Percentiles rank a stretch among this genome's conserved stretches.
Conservation (phyloP, 2,797 vertebrate genomes). For the Holocentrus rufus region DNA sequence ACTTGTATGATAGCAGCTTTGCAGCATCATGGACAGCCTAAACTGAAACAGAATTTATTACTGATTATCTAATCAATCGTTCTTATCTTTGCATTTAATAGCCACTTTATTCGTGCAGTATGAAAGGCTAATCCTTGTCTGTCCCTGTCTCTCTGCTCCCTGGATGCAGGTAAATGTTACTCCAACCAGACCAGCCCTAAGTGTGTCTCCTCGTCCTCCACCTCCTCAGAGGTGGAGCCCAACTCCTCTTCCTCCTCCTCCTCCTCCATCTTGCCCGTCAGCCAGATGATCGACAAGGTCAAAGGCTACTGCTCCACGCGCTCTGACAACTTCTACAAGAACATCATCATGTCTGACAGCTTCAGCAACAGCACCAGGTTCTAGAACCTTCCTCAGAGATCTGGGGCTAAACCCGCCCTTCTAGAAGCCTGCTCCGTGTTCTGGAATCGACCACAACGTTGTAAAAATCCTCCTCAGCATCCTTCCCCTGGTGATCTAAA, state of each 20-base stretch:
- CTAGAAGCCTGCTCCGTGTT: not conserved
- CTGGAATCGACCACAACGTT: not conserved
- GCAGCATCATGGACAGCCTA: not conserved
- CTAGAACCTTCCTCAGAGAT: conserved; percentile 66
- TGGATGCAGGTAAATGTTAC: conserved; percentile 84
- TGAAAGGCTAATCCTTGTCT: not conserved
- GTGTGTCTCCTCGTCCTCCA: conserved; percentile 76
- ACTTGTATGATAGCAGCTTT: not conserved
- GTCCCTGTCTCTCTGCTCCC: conserved; percentile 4
- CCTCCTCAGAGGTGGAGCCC: conserved; percentile 85
- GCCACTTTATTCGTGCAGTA: not conserved
- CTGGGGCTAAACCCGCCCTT: not conserved
- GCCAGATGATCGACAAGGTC: conserved; percentile 96
- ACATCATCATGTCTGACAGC: conserved; percentile 94
- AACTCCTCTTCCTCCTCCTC: conserved; percentile 81
- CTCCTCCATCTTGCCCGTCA: conserved; percentile 91
- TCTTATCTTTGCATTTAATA: not conserved
- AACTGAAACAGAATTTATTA: not conserved
- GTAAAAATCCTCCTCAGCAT: not conserved
- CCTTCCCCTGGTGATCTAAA: no score
- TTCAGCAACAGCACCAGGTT: conserved; percentile 94
- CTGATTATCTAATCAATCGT: not conserved
- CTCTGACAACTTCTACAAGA: conserved; percentile 97
- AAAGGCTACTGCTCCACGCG: conserved; percentile 92
- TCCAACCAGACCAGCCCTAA: conserved; percentile 84